Conservation (phyloP, 2,113 vertebrate genomes). For the Cebidichthys violaceus region DNA sequence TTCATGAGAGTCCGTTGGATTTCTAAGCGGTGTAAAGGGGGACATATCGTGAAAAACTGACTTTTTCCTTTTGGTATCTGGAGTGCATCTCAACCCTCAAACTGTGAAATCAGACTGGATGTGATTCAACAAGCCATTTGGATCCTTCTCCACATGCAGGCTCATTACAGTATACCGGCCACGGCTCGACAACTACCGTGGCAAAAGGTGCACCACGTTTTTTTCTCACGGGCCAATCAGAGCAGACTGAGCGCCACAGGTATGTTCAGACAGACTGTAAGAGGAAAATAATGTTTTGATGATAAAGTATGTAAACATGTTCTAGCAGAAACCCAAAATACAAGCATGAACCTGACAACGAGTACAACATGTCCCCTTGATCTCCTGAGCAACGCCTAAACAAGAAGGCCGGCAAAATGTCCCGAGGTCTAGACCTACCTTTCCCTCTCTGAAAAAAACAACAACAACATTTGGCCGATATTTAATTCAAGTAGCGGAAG, state of each 20-base stretch:
- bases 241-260: background rate
- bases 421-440: background rate
- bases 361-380: background rate
- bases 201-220: background rate
- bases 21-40: background rate
- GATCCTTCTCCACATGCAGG: background rate
- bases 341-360: background rate
- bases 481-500: background rate
- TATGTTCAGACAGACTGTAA: background rate
- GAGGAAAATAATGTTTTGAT: background rate
- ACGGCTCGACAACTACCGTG: too few relatives aligned
- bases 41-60: background rate
- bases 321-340: background rate
- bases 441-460: background rate
- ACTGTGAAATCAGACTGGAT: background rate
- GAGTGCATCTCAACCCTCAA: too few relatives aligned
- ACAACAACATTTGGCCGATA: background rate
- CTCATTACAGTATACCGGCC: too few relatives aligned
- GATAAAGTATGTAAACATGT: background rate
- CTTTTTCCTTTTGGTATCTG: background rate
- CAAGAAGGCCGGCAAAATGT: background rate
- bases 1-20: background rate
- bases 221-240: too few relatives aligned
- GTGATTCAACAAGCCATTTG: background rate
- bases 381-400: background rate